phyloP scores from a whole-genome alignment of 2,888 invertebrate species.

The Beris morrisii region DNA sequence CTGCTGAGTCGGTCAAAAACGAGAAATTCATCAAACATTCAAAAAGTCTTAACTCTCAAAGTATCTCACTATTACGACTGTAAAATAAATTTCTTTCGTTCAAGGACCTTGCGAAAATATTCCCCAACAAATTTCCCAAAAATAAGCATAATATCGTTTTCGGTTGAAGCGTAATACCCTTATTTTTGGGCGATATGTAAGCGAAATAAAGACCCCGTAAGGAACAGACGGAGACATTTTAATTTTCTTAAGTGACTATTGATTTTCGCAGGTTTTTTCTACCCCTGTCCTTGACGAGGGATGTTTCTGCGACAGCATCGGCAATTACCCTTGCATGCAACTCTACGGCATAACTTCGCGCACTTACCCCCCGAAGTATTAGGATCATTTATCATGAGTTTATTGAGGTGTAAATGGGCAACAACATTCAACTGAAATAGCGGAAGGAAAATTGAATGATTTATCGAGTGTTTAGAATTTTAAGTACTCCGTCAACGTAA shows the following conservation, averaged over 20 bases:
- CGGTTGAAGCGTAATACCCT: too few relatives aligned
- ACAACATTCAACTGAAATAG: constrained; percentile 30
- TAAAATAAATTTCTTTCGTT: too few relatives aligned
- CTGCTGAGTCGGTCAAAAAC: too few relatives aligned
- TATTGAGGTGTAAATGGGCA: constrained; percentile 31
- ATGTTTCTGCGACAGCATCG: neutral
- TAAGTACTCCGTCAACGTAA: constrained; percentile 31
- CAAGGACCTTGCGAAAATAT: too few relatives aligned
- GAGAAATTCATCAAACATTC: too few relatives aligned
- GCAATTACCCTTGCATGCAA: neutral
- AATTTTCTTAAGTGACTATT: constrained; percentile 32
- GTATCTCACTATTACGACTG: too few relatives aligned
- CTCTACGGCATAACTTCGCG: neutral
- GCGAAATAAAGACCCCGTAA: neutral
- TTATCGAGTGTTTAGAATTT: constrained; percentile 32
- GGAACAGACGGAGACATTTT: constrained; percentile 16
- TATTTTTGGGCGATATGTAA: constrained; percentile 1
- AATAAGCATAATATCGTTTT: too few relatives aligned
- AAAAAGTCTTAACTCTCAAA: too few relatives aligned
- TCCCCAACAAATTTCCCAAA: too few relatives aligned
- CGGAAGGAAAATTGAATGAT: constrained; percentile 29
- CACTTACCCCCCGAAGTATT: constrained; percentile 17
- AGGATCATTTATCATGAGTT: constrained; percentile 28
- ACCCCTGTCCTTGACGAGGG: neutral
- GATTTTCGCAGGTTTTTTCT: constrained; percentile 7